These are phyloP conservation scores for Euura lappo DNA, from an alignment of 1,140 invertebrate species.

Conservation along the genomic window DNA sequence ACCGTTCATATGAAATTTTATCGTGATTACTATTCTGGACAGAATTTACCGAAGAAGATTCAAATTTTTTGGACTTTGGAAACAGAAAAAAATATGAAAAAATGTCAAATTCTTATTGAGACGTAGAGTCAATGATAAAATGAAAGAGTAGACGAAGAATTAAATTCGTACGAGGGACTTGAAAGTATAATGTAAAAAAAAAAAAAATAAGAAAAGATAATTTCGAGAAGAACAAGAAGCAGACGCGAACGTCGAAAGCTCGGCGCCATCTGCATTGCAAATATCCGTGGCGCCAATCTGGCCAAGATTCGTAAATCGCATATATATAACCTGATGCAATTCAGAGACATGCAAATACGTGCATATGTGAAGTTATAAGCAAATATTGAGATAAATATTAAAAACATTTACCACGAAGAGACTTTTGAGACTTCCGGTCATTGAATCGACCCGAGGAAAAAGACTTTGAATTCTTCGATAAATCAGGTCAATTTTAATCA, in stretches of 20 bases:
- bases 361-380: neutral
- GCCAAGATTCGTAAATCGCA: slow-evolving; percentile 4
- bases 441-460: too few species aligned
- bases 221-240: neutral
- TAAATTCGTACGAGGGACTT: neutral
- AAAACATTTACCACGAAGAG: too few species aligned
- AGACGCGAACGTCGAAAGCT: neutral
- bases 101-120: neutral
- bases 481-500: too few species aligned
- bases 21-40: too few species aligned
- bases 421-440: too few species aligned
- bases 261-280: neutral
- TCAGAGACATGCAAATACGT: neutral
- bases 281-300: neutral
- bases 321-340: too few species aligned
- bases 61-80: neutral
- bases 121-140: neutral
- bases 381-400: too few species aligned
- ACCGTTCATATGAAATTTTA: too few species aligned
- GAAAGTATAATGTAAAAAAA: neutral
- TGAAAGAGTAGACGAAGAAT: neutral
- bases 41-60: too few species aligned
- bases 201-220: neutral
- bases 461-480: too few species aligned
- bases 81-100: neutral